Evolutionary conservation across 2,888 invertebrate species (phyloP), one percentile per base, ranked within the genome.

Genomic region (Lobophora halterata): DNA sequence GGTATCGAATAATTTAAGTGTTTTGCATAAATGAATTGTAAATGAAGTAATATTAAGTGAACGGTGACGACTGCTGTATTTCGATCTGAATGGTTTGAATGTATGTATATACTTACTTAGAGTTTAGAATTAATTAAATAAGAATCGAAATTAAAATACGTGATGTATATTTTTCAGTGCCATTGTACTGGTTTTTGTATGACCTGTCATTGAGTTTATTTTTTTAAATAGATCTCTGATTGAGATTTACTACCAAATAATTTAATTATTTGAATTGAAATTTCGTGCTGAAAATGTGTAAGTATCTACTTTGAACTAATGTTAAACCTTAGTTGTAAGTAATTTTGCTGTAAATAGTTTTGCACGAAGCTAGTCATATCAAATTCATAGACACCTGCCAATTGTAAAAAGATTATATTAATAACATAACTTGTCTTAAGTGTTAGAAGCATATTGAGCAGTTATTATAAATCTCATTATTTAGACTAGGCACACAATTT

Each of bases 351-450:
- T 77, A 78, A 55, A 79, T 74, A 78, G 63, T 71, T 74, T 72
- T 71, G 78, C 78, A 77, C 70, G 55, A 66, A 65, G 54, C 60
- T 77, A 74, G 70, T 67, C 78, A 78, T 79, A 79, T 79, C 78
- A 76, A 51, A 40, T 62, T 51, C 57, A 57, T 61, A 65, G 63
- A 58, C 52, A 65, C 58, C 51, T 57, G 49, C 53, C 43, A 45
- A 46, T 46, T 31, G 50, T 57, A 49, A 52, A 53, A 43, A 56
- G 42, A 55, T 21, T 3, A 42, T 38, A 61, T 37, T 41, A 42
- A 53, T 46, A 52, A 29, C 45, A 49, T 36, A 49, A 49, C n/a
- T 55, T 48, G 38, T 23, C 20, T 28, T 28, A 32, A 16, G 5
- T 2, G n/a, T 17, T 6, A 17, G 17, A 3, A n/a, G n/a, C n/a